Evolutionary conservation across 2,888 invertebrate species (phyloP), one percentile per base, ranked within the genome.

Genomic region (Campoletis raptor): DNA sequence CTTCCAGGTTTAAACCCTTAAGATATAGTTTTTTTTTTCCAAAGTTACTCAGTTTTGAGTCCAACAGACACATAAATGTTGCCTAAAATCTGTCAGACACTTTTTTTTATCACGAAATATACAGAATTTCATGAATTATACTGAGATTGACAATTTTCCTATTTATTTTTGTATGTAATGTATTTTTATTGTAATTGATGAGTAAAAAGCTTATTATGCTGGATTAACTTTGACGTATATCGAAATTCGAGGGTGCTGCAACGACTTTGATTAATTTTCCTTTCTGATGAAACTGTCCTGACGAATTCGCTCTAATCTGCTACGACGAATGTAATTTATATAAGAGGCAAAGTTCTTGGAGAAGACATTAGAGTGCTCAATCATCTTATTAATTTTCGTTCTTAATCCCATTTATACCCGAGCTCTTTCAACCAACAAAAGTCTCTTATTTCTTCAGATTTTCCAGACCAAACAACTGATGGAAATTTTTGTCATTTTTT

Each of bases 221-320:
- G 54, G 54, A 78, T 40, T 52, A 48, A 67, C 57, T 79, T 45
- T 69, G 79, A 57, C 52, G 67, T 69, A 21, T 10, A 30, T 12
- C 57, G 54, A 70, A 57, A 57, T 57, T 69, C 42, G 48, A 66
- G 80, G 69, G 72, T 64, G 69, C 57, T 61, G 48, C 42, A 57
- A 79, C 45, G 72, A 81, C 80, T 61, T 72, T 81, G 72, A 81
- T 81, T 81, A 81, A 81, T 81, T 72, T 81, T 81, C 72, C 72
- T 64, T 48, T 64, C 78, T 24, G 52, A 30, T 64, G 80, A 52
- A 81, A 72, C 72, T 81, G 80, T 81, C 72, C 80, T 15, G 61
- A 37, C 45, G 48, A 81, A 81, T 81, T 81, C 24, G 36, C 74
- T 74, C 54, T 54, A 67, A 74, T 81, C 67, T n/a, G 37, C 64